A percentile compares a stretch with the other conserved stretches of the same genome.
phyloP scores from a whole-genome alignment of 2,113 vertebrate genomes.

The Syrrhaptes paradoxus region DNA sequence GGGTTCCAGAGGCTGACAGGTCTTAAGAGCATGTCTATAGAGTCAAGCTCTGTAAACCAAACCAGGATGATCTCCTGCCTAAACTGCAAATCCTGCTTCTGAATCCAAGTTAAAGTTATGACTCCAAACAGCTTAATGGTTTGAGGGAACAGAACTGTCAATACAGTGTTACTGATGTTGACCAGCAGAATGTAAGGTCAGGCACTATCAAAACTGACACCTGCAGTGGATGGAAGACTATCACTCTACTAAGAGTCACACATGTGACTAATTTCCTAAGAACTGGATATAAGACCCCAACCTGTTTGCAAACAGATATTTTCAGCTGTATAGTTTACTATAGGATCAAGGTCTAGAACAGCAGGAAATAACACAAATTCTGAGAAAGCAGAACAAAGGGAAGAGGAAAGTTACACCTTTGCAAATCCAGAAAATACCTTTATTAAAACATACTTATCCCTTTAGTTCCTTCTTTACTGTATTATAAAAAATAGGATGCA shows the following conservation, averaged over 20 bases:
- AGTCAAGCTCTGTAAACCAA: background rate
- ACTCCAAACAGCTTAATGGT: background rate
- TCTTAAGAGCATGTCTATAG: background rate
- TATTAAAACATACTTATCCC: background rate
- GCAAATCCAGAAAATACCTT: background rate
- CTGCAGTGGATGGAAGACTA: background rate
- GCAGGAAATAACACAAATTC: background rate
- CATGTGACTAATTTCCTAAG: background rate
- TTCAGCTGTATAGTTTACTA: background rate
- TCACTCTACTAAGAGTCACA: background rate
- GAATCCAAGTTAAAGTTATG: background rate
- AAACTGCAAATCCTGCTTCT: background rate
- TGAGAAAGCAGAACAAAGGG: background rate
- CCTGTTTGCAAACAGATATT: background rate
- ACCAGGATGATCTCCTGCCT: background rate
- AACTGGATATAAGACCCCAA: background rate
- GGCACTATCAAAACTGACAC: background rate
- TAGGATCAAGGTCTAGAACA: background rate
- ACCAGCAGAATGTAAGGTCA: background rate
- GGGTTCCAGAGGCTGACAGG: background rate
- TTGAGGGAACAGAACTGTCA: background rate
- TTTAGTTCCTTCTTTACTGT: background rate
- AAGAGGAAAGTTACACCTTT: background rate
- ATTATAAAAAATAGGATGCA: background rate
- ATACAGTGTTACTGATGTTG: accelerated